Base-by-base conservation (phyloP, 53 echinoderm and acorn worm species). In the Temnopleurus reevesii region DNA sequence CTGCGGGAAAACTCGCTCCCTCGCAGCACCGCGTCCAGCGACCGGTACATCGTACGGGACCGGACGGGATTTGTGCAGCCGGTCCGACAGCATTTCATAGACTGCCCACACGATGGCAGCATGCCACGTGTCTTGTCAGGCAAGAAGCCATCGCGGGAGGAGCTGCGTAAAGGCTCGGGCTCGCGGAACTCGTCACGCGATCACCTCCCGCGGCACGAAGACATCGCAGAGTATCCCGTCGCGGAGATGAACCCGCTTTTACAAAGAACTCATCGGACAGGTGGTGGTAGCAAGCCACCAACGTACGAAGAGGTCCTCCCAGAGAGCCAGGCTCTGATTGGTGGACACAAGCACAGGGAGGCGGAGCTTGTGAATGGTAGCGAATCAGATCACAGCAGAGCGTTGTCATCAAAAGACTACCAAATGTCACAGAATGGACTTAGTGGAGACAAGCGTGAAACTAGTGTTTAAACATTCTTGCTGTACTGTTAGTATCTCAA, bases 401-500 rank as follows among this genome's bases (percentile, higher is more conserved):
- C 45, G 18, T 61, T 85, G 59, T 43, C 44, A 43, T 85, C 86
- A 6, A 85, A 85, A 59, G 61, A 85, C 4, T 61, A 15, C 61
- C 86, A 85, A 61, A 46, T 61, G 44, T 85, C 86, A 61, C 86
- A 85, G 30, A 60, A 38, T 85, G 61, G 44, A 25, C 63, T 85
- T 1, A 46, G 61, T 44, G 61, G 86, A 49, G 94, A 94, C 36
- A 94, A 94, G 54, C 44, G 90, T 54, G 94, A 94, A 81, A 94
- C 94, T 15, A 93, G 93, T 81, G 93, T 93, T 65, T 93, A 89
- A 81, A 28, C 27, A 71, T 38, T 71, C 71, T 26, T 71, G n/a
- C 41, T 71, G 71, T 71, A 71, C 41, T 38, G 7, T 38, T 71
- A n/a, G 38, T 71, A 63, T 71, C 41, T 13, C 41, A 19, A 33